phyloP scores from a whole-genome alignment of 2,113 vertebrate species.

The Microtus ochrogaster region DNA sequence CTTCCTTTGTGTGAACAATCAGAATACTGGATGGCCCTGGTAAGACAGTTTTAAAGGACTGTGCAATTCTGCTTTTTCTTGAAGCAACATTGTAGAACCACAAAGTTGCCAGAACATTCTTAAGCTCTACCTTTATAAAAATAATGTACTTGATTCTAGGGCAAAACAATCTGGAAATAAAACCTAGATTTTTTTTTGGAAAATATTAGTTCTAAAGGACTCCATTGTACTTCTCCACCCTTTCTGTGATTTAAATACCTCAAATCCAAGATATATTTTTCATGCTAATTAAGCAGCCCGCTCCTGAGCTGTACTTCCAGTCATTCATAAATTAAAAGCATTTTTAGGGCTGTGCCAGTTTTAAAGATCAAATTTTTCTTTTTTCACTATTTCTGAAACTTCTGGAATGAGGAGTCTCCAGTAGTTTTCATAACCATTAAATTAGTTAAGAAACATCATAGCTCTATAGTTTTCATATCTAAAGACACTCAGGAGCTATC shows the following conservation, averaged over 20 bases:
- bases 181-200: neutral
- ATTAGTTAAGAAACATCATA: neutral
- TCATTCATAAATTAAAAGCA: neutral
- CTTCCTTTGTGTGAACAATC: neutral
- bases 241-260: neutral
- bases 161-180: neutral
- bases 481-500: conserved; percentile 4
- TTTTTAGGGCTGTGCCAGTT: neutral
- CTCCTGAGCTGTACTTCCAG: neutral
- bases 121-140: neutral
- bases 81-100: neutral
- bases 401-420: neutral
- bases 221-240: neutral
- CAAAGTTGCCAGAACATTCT: neutral
- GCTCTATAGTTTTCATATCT: neutral
- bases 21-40: neutral
- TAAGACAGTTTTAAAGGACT: neutral
- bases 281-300: neutral
- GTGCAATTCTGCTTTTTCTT: neutral
- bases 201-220: neutral
- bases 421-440: neutral
- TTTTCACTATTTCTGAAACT: conserved; percentile 42
- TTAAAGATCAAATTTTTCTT: conserved; percentile 25
- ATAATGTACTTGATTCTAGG: neutral
- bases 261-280: neutral